Evolutionary conservation across 2,797 vertebrate genomes (phyloP), one percentile per base, ranked within the genome.

Genomic region (Rhynchotus rufescens): DNA sequence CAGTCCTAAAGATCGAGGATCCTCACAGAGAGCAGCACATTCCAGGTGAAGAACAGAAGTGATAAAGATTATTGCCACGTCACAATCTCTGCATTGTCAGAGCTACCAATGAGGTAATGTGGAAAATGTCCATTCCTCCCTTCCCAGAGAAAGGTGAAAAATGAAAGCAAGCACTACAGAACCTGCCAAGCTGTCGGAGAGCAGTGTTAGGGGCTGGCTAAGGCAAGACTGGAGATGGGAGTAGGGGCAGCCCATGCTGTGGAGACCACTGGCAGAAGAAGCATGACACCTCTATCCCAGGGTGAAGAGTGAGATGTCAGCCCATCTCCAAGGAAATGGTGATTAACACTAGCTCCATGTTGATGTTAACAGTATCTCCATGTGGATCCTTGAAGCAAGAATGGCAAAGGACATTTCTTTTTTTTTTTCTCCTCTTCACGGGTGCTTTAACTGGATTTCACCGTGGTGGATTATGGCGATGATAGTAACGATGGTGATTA

Each of bases 321-420:
- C 20, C 56, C 6, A 1, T 6, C 8, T n/a, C 1, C 6, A 45
- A 34, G 9, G 32, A 0, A 2, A 23, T 22, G 64, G 36, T 36
- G 36, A 36, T 36, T 36, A 36, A 36, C 36, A 36, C 36, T 10
- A 36, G 36, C 36, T 36, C 36, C 36, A 36, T 36, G 36, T 36
- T 36, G 36, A 36, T 10, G 36, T 36, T 36, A 36, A 36, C 28
- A 75, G n/a, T 8, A 79, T 22, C n/a, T 71, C 69, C 49, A 40
- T 0, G 1, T 25, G 42, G 28, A 19, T 86, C 47, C 47, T n/a
- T 84, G 56, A 30, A 77, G 56, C 4, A 68, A 47, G 86, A 40
- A 9, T 56, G 36, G n/a, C 44, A 76, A 34, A 6, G 56, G 80
- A 59, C 1, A 44, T 90, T 83, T 80, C 44, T 42, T 42, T 42